Evolutionary conservation across 2,888 invertebrate genomes (phyloP).

Genomic region (Eucriotettix oculatus): DNA sequence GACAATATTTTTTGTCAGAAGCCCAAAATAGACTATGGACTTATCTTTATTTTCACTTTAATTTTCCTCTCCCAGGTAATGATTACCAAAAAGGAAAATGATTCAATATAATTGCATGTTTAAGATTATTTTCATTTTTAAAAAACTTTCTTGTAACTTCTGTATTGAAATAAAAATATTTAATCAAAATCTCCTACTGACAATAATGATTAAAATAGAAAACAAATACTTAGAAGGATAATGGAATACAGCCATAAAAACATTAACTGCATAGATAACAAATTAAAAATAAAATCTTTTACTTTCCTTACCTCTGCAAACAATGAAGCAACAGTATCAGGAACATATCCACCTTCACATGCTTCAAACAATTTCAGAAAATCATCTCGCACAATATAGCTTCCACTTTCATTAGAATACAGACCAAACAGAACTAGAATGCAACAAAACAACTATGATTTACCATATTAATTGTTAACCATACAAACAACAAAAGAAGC

Average conservation of each 20-base stretch:
- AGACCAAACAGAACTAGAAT: slow-evolving; percentile 66
- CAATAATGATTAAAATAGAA: neutral
- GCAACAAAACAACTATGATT: neutral
- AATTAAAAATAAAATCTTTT: neutral
- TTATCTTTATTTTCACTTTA: no score
- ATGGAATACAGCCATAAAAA: neutral
- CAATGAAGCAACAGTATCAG: slow-evolving; percentile 27
- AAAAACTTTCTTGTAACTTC: no score
- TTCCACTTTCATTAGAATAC: slow-evolving; percentile 65
- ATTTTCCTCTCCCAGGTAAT: no score
- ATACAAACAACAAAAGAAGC: neutral
- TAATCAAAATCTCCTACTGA: no score
- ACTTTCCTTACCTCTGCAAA: slow-evolving; percentile 26
- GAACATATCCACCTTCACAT: slow-evolving; percentile 28
- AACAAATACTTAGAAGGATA: neutral
- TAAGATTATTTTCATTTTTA: no score
- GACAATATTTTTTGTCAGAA: no score
- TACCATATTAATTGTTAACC: neutral
- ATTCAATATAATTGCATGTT: no score
- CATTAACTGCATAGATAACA: neutral
- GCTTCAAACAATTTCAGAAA: slow-evolving; percentile 39
- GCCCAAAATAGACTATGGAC: no score
- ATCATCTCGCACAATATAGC: slow-evolving; percentile 55
- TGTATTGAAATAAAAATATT: no score
- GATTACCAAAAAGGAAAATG: no score